phyloP scores from a whole-genome alignment of 1,140 invertebrate species.

The Prorops nasuta region DNA sequence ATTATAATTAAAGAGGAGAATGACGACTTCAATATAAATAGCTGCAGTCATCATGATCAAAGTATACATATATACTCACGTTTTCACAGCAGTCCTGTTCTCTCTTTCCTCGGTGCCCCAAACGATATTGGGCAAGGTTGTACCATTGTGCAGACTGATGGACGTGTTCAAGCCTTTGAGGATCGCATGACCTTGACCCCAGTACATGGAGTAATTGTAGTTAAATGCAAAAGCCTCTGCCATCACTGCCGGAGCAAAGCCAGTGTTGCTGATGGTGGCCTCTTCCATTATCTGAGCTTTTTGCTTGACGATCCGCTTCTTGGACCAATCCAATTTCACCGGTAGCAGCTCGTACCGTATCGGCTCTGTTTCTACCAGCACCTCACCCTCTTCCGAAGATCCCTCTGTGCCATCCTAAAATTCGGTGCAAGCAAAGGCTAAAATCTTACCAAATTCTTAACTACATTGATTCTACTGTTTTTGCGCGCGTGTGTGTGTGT shows the following conservation, averaged over 20 bases:
- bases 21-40: too few relatives aligned
- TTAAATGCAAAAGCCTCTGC: conserved; percentile 71
- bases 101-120: conserved; percentile 67
- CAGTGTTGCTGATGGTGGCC: conserved; percentile 64
- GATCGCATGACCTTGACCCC: conserved; percentile 76
- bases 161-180: conserved; percentile 71
- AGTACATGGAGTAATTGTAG: conserved; percentile 68
- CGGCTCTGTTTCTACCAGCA: conserved; percentile 77
- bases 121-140: conserved; percentile 60
- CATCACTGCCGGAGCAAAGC: conserved; percentile 55
- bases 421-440: not conserved
- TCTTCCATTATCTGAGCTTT: conserved; percentile 60
- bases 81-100: conserved; percentile 60
- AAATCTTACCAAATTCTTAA: not conserved
- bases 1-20: too few relatives aligned
- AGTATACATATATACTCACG: too few relatives aligned
- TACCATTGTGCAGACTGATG: conserved; percentile 63
- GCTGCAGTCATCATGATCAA: too few relatives aligned
- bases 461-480: not conserved
- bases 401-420: conserved; percentile 59
- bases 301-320: conserved; percentile 56
- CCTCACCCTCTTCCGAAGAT: conserved; percentile 64
- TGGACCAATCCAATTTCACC: conserved; percentile 63
- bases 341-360: conserved; percentile 69
- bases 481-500: not conserved